Evolutionary conservation across 2,113 vertebrate species (phyloP), one percentile per base, ranked within the genome.

Genomic region (Eulemur rufifrons): DNA sequence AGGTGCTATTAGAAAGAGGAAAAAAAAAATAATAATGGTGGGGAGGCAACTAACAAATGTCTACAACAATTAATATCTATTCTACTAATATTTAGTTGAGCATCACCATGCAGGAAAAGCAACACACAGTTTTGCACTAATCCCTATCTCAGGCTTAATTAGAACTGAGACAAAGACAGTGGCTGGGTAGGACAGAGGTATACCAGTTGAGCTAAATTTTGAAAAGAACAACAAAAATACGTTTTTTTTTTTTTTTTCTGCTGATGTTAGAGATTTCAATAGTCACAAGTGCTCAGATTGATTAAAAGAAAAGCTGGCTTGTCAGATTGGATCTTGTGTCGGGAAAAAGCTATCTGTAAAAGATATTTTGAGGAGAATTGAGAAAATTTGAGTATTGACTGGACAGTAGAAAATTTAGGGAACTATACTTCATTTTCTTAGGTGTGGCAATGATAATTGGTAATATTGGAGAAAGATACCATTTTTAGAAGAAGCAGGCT

Each of bases 271-370:
- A 64, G 74, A 74, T 71, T 91, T n/a, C 76, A 86, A 93, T 6
- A 63, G 80, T 73, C n/a, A 77, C 52, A 88, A 61, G 50, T 27
- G 8, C 42, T 89, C 39, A 68, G 11, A 91, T n/a, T 71, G 66
- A 87, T 64, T 78, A 71, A 95, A 92, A 87, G 37, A n/a, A 77
- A 95, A 87, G 23, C 37, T 81, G 71, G 52, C 29, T 91, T 88
- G 6, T 88, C 69, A 68, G 37, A 86, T 32, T 73, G 32, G 4
- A 23, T 69, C 37, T 91, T 84, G 45, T 54, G 32, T 90, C 17
- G 39, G 10, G 76, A 59, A 86, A 85, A 39, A n/a, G 7, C 14
- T 73, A 52, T 42, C 17, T 80, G 1, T 66, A 71, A 96, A 23
- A 87, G 45, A 56, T 84, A 89, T 76, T 91, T 92, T 59, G 77